These are phyloP conservation scores for Saxicola maurus DNA, from an alignment of 2,797 vertebrate genomes.

Conservation along the genomic window DNA sequence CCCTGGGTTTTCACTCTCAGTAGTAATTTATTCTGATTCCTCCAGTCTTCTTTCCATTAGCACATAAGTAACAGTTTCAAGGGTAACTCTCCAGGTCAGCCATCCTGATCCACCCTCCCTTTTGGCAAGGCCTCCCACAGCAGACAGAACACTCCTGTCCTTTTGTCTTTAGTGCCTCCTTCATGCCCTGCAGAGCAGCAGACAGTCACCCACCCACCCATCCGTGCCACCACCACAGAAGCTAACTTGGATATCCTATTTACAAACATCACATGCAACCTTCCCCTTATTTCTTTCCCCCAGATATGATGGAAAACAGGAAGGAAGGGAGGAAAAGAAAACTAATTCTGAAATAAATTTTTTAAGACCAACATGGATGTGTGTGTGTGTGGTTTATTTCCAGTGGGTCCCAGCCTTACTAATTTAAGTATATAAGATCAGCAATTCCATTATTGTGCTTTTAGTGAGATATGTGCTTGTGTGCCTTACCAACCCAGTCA, in stretches of 20 bases:
- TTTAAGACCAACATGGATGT: neutral
- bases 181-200: neutral
- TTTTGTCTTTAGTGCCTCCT: neutral
- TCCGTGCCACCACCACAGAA: accelerated
- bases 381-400: neutral
- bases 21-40: neutral
- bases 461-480: neutral
- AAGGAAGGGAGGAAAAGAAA: neutral
- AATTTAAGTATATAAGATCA: neutral
- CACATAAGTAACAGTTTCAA: neutral
- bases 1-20: neutral
- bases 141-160: neutral
- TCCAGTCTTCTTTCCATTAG: neutral
- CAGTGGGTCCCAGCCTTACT: neutral
- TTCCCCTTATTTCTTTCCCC: neutral
- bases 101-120: neutral
- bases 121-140: neutral
- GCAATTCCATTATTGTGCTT: neutral
- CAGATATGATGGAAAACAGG: neutral
- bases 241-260: neutral
- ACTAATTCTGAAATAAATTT: neutral
- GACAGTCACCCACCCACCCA: neutral
- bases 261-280: neutral
- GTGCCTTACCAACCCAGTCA: neutral
- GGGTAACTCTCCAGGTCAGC: neutral